Conservation (phyloP, 2,113 vertebrate species). For the Notechis scutatus region DNA sequence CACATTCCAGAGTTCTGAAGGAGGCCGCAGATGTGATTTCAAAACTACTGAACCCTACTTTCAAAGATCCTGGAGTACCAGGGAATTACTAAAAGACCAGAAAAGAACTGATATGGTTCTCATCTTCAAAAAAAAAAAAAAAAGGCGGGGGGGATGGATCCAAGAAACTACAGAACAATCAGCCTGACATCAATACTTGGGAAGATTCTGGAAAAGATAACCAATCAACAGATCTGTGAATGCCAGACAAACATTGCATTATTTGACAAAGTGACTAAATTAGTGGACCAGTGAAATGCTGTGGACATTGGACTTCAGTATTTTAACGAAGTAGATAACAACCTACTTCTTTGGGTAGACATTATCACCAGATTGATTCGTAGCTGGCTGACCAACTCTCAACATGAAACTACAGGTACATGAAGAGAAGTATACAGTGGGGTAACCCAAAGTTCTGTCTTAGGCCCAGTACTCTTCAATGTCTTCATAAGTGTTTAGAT, state of each 20-base stretch:
- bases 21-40: no score
- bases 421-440: no score
- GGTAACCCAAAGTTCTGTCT: not conserved
- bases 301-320: not conserved
- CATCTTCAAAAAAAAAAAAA: no score
- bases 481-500: not conserved
- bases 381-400: not conserved
- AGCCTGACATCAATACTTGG: not conserved
- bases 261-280: not conserved
- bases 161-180: not conserved
- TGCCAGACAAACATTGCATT: not conserved
- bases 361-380: not conserved
- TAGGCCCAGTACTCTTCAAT: not conserved
- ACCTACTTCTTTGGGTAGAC: not conserved
- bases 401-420: no score
- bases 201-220: not conserved
- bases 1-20: no score
- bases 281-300: not conserved
- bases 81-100: no score
- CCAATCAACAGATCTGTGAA: not conserved
- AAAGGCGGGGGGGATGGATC: not conserved
- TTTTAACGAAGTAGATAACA: not conserved
- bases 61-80: no score
- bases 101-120: no score
- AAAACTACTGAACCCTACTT: no score